These are phyloP conservation scores for Aphidius colemani DNA, from an alignment of 2,888 invertebrate genomes.

Conservation along the genomic window DNA sequence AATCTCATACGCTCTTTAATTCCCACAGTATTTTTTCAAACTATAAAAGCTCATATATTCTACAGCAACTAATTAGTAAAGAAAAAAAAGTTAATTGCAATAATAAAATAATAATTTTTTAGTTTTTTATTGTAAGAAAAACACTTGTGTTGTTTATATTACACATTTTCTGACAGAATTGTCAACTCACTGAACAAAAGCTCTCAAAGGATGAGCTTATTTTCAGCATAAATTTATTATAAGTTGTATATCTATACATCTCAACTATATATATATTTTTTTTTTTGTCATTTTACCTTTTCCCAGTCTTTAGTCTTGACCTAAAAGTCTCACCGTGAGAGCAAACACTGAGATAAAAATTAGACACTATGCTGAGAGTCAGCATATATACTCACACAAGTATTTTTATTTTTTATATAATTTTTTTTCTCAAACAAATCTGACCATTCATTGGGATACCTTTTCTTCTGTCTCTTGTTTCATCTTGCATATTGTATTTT, in stretches of 20 bases:
- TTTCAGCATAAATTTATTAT: conserved; percentile 22
- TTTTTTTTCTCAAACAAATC: background rate
- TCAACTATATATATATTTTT: conserved; percentile 17
- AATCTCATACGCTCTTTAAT: too few relatives aligned
- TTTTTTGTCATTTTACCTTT: conserved; percentile 17
- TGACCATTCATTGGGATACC: conserved; percentile 22
- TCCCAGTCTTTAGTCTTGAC: conserved; percentile 31
- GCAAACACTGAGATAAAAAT: conserved; percentile 11
- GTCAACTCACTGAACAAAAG: background rate
- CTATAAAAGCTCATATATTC: too few relatives aligned
- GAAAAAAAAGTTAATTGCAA: too few relatives aligned
- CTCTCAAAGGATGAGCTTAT: background rate
- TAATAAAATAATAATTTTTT: too few relatives aligned
- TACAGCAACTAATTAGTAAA: too few relatives aligned
- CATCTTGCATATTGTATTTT: too few relatives aligned
- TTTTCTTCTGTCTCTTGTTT: conserved; percentile 7
- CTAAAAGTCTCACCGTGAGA: conserved; percentile 30
- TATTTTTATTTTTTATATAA: background rate
- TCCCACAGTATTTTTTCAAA: too few relatives aligned
- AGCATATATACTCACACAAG: background rate
- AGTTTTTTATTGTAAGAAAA: too few relatives aligned
- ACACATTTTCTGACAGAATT: background rate
- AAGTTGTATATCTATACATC: conserved; percentile 1
- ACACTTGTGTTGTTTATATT: too few relatives aligned
- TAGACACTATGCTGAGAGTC: background rate